Percentiles rank a stretch among this genome's conserved stretches.
Conservation (phyloP, 2,888 invertebrate species). For the Trissoscelio sp. region DNA sequence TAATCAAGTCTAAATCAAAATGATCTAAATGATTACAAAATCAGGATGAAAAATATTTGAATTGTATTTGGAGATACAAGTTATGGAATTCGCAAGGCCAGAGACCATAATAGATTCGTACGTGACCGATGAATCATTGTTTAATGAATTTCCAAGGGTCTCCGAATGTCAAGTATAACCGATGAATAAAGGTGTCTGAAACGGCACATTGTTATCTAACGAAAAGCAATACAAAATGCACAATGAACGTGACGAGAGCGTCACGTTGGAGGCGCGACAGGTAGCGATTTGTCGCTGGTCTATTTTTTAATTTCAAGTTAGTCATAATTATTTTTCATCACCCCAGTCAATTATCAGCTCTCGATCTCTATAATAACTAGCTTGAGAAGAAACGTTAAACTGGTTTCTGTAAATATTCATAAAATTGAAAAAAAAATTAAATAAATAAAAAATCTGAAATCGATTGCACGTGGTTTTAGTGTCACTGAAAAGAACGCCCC, state of each 20-base stretch:
- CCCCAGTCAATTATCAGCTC: constrained; percentile 23
- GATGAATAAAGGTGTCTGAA: constrained; percentile 34
- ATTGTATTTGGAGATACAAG: too few relatives aligned
- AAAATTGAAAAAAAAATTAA: constrained; percentile 23
- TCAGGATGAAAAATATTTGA: too few relatives aligned
- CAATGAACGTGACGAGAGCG: too few relatives aligned
- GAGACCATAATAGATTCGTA: too few relatives aligned
- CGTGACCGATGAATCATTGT: constrained; percentile 60
- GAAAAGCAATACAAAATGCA: constrained; percentile 11
- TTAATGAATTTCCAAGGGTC: constrained; percentile 70
- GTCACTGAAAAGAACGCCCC: background rate
- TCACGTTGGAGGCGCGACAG: background rate
- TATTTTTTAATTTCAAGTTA: too few relatives aligned
- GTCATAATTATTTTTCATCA: constrained; percentile 33
- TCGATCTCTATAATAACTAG: constrained; percentile 6
- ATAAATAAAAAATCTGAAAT: constrained; percentile 26
- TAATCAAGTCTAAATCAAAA: too few relatives aligned
- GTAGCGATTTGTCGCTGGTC: too few relatives aligned
- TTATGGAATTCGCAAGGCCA: too few relatives aligned
- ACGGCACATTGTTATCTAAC: constrained; percentile 15
- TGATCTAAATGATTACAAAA: too few relatives aligned
- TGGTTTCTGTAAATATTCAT: constrained; percentile 50
- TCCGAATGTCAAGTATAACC: constrained; percentile 64
- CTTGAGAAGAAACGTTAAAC: constrained; percentile 34
- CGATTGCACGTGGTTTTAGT: constrained; percentile 33